Base-by-base conservation (phyloP, 1,140 invertebrate genomes). In the Drosophila pachea region DNA sequence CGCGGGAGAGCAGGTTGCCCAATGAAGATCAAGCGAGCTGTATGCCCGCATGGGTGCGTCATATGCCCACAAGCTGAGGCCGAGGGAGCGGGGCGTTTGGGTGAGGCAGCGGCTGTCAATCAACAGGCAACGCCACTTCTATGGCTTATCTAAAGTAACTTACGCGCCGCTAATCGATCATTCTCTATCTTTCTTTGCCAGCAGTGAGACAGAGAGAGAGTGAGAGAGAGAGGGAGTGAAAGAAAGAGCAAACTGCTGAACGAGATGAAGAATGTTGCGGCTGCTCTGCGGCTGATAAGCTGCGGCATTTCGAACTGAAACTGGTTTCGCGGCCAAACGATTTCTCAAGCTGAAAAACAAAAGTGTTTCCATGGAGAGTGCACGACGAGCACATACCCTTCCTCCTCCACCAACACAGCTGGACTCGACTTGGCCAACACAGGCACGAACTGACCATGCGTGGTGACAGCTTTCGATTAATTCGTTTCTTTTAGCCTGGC, bases 81-180 rank as follows among this genome's bases (percentile, higher is more conserved):
- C 22, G 29, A 5, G 22, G 22, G 33, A 11, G 32, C 6, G 29
- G 6, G 14, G 12, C 33, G 9, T 43, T 7, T 45, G 47, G 47
- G 53, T 42, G 36, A n/a, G 29, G 31, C 45, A 43, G 50, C 32
- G 61, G 68, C 45, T 66, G 72, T 71, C 72, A 74, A 74, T 74
- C 72, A 74, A 66, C 72, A 71, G 35, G 61, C 67, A 74, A 35
- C 68, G 68, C 71, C 72, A 66, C 68, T 70, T 66, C 63, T 65
- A 69, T 70, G 68, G 67, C 72, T 74, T 74, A 74, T 74, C 72
- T 74, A 71, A 69, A 68, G 60, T 61, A 73, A 71, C 68, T 66
- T 70, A 70, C 61, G 72, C 72, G 56, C 62, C 60, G 68, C 72
- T 74, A 74, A 74, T 74, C 72, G 72, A 74, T 74, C 68, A 74